Percentiles rank a stretch among this genome's conserved stretches.
Evolutionary conservation across 2,113 vertebrate species (phyloP).

Genomic region (Chaetura pelagica): DNA sequence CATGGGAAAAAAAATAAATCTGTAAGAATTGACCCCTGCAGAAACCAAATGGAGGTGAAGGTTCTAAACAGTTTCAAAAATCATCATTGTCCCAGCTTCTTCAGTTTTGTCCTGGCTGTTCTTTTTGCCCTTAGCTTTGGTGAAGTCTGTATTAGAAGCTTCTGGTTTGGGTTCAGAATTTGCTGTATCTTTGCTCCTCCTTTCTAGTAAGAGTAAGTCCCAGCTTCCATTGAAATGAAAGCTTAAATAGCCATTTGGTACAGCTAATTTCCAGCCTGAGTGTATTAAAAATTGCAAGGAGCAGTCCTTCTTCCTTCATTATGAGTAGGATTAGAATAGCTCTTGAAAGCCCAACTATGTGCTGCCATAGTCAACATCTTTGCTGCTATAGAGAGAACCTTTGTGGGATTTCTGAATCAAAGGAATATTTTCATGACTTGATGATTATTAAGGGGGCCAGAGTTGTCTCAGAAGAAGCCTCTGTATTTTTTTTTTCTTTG

Average conservation of each 20-base stretch:
- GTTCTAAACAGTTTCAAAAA: background rate
- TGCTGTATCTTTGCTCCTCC: background rate
- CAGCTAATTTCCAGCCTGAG: background rate
- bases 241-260: background rate
- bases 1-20: too few species aligned
- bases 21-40: too few species aligned
- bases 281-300: background rate
- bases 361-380: background rate
- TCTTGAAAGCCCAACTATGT: background rate
- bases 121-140: background rate
- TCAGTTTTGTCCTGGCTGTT: background rate
- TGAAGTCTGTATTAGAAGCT: background rate
- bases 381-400: slow-evolving; percentile 17
- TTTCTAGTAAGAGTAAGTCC: background rate
- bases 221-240: background rate
- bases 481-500: background rate
- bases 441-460: background rate
- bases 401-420: slow-evolving; percentile 7
- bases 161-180: background rate
- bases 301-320: background rate
- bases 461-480: background rate
- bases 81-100: background rate
- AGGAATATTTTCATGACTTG: background rate
- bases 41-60: too few species aligned
- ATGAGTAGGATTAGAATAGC: background rate